These are phyloP conservation scores for Tetanocera ferruginea DNA, from an alignment of 2,888 invertebrate genomes.

Conservation along the genomic window DNA sequence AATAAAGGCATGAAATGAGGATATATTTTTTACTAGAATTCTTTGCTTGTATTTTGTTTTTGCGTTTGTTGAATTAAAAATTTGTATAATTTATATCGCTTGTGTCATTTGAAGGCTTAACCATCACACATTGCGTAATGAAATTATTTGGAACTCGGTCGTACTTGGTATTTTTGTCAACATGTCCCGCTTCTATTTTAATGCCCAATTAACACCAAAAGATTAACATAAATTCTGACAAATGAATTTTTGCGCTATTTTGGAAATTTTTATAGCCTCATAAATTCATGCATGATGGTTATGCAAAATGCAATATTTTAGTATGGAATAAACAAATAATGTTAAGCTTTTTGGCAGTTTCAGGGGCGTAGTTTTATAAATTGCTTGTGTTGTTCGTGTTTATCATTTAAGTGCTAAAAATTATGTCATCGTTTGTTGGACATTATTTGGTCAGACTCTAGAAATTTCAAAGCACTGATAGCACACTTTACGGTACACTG, in stretches of 20 bases:
- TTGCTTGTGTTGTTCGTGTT: neutral
- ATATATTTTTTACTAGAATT: neutral
- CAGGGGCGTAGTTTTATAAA: constrained; percentile 35
- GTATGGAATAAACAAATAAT: neutral
- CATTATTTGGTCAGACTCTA: neutral
- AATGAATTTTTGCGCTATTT: constrained; percentile 26
- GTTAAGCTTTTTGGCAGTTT: constrained; percentile 12
- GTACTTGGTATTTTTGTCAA: constrained; percentile 4
- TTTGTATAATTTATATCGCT: neutral
- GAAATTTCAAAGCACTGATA: neutral
- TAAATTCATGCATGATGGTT: constrained; percentile 40
- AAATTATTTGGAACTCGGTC: constrained; percentile 23
- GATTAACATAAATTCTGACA: constrained; percentile 39
- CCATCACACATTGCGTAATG: constrained; percentile 24
- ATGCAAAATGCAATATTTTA: constrained; percentile 4
- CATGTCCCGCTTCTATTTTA: constrained; percentile 45
- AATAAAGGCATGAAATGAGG: no score
- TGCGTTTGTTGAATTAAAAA: neutral
- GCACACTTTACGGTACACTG: constrained; percentile 5
- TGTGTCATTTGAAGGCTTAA: neutral
- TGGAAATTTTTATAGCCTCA: constrained; percentile 42
- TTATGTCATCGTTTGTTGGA: constrained; percentile 26
- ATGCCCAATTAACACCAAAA: constrained; percentile 57
- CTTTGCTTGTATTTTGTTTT: neutral
- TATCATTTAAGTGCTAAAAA: neutral